Evolutionary conservation across 2,888 invertebrate genomes (phyloP), one percentile per base, ranked within the genome.

Genomic region (Eupeodes luniger): DNA sequence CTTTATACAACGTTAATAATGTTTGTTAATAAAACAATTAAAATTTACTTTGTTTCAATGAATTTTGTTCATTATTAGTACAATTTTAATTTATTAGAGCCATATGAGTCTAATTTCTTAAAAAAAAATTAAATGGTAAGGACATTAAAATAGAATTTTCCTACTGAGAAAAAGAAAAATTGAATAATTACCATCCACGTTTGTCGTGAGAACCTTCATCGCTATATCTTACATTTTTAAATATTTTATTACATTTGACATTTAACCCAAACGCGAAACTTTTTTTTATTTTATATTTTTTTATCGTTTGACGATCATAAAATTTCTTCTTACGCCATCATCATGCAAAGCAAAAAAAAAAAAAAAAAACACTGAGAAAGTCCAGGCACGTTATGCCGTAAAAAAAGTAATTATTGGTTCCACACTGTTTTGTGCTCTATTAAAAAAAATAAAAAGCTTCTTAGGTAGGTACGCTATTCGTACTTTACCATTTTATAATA

Each of bases 361-460:
- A 67, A 72, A 27, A 59, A 59, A 36, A 40, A 36, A 36, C 5
- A 36, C 5, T 40, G 6, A 40, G 4, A 40, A 40, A 74, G 67
- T 53, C 75, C 75, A 61, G 67, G 66, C 81, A 81, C 82, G 76
- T 36, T 61, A 81, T 55, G 76, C 55, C 64, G 70, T 82, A 77
- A 82, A 82, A 55, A 75, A 77, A 82, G 70, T 77, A 77, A 77
- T 82, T 82, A 82, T 77, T 76, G 70, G 77, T 77, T 82, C 82
- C 82, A 77, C 77, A 77, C 77, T 61, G 77, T 82, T 82, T 82
- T 70, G 77, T 77, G 51, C 69, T 55, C 72, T 34, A 53, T 57
- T 57, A 69, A 69, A 49, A 44, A 55, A 64, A 14, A 5, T 7
- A 16, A 11, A 12, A 11, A 2, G 16, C 12, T 34, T 70, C 27